Conservation (phyloP, 1,140 invertebrate genomes). For the Drosophila funebris region DNA sequence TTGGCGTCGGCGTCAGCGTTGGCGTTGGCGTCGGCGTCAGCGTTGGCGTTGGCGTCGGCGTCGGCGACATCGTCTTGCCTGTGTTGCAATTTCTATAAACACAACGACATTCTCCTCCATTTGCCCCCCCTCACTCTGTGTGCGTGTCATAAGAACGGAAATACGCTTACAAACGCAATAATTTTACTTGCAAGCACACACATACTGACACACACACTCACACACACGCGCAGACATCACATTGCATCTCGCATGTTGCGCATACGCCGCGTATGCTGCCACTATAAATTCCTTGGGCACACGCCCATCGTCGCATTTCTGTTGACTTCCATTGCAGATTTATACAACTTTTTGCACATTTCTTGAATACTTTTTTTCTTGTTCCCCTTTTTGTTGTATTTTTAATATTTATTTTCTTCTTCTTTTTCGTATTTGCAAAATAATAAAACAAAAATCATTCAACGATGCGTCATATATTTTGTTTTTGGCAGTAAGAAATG, state of each 20-base stretch:
- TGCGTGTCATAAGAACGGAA: constrained; percentile 51
- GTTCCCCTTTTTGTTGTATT: constrained; percentile 22
- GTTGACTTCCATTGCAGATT: constrained; percentile 38
- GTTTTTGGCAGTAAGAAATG: background rate
- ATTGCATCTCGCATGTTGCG: constrained; percentile 36
- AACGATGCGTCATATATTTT: constrained; percentile 29
- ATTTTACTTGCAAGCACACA: constrained; percentile 41
- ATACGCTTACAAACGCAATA: constrained; percentile 57
- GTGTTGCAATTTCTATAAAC: constrained; percentile 51
- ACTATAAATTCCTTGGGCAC: constrained; percentile 42
- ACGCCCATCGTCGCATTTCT: constrained; percentile 30
- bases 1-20: background rate
- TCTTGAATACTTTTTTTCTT: constrained; percentile 10
- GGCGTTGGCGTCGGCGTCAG: background rate
- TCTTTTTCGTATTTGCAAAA: background rate
- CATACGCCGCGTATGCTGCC: constrained; percentile 48
- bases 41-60: too few relatives aligned
- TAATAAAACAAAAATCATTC: constrained; percentile 9
- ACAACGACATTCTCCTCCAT: constrained; percentile 7
- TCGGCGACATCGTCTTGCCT: constrained; percentile 15
- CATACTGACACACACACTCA: background rate
- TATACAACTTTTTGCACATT: constrained; percentile 38
- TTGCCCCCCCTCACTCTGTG: background rate
- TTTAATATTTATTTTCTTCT: constrained; percentile 27
- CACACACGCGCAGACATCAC: background rate